Evolutionary conservation across 1,140 invertebrate genomes (phyloP).

Genomic region (Calephelis virginiensis): DNA sequence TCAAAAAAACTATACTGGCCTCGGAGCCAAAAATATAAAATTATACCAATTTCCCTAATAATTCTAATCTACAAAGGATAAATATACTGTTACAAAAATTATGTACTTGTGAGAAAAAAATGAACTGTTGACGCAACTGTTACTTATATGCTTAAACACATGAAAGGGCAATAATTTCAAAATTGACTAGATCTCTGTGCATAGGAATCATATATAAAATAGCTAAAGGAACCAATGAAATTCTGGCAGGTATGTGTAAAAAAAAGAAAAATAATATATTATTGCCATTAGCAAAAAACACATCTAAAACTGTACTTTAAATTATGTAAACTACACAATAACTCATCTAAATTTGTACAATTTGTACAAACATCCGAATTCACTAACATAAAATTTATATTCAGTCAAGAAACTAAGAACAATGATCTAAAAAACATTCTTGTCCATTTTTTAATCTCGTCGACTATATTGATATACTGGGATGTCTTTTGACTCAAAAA

Average conservation of each 20-base stretch:
- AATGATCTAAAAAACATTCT: not conserved
- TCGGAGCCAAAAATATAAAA: constrained; percentile 56
- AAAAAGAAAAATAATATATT: constrained; percentile 61
- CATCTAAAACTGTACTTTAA: constrained; percentile 68
- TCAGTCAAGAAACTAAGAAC: constrained; percentile 57
- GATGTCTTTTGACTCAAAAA: not conserved
- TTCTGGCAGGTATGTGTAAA: constrained; percentile 65
- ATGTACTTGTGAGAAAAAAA: constrained; percentile 64
- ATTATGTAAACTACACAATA: constrained; percentile 69
- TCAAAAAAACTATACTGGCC: constrained; percentile 62
- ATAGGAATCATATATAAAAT: constrained; percentile 76
- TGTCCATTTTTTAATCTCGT: too few species aligned
- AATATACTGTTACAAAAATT: constrained; percentile 59
- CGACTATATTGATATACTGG: not conserved
- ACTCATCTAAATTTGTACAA: constrained; percentile 64
- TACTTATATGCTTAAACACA: constrained; percentile 51
- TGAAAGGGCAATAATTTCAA: constrained; percentile 71
- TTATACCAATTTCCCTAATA: constrained; percentile 68
- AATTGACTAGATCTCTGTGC: constrained; percentile 78
- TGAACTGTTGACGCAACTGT: constrained; percentile 56
- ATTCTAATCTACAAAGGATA: constrained; percentile 66
- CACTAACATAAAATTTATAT: constrained; percentile 54
- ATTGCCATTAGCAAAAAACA: constrained; percentile 69
- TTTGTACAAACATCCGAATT: constrained; percentile 69
- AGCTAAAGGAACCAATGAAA: constrained; percentile 77